Base-by-base conservation (phyloP, 2,797 vertebrate species). In the Manis pentadactyla region DNA sequence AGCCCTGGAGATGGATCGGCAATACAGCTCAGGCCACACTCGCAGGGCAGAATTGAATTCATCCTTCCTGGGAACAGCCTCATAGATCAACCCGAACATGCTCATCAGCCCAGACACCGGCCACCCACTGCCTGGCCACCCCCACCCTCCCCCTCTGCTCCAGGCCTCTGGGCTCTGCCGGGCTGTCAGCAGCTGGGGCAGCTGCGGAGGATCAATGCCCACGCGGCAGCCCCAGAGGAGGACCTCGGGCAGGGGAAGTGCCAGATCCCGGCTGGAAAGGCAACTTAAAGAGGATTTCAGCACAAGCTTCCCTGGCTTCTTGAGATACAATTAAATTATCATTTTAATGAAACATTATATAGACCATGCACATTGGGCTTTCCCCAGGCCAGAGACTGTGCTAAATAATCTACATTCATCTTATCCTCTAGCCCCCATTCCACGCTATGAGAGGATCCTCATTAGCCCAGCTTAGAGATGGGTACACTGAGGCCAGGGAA, bases 1-100 rank as follows among this genome's bases (percentile, higher is more conserved):
- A 97, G 94, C n/a, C 39, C 25, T 5, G 75, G 74, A 96, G 92
- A 95, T 25, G 51, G 97, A 94, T 95, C 2, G 3, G 83, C 75
- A 68, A 11, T 15, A 27, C 0, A 0, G 92, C 59, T 34, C 46
- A 6, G 69, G 87, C 94, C 81, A 55, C 86, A 49, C 78, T 93
- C 68, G n/a, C 93, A 37, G 81, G 81, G 55, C 83, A 39, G 94
- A 93, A 91, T 9, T 90, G 93, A 95, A 84, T 78, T 39, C 84
- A 75, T 86, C 57, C 53, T 90, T 95, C 63, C 90, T 5, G 14
- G 61, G 27, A 92, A 74, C 0, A 0, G 71, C 25, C 59, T 85
- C 89, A 74, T 42, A 90, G 78, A 93, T 96, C 93, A 97, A 39
- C 19, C 27, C 0, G 1, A 63, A 9, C 79, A 19, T 0, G 0